Evolutionary conservation across 1,140 invertebrate genomes (phyloP).

Genomic region (Cydia amplana): DNA sequence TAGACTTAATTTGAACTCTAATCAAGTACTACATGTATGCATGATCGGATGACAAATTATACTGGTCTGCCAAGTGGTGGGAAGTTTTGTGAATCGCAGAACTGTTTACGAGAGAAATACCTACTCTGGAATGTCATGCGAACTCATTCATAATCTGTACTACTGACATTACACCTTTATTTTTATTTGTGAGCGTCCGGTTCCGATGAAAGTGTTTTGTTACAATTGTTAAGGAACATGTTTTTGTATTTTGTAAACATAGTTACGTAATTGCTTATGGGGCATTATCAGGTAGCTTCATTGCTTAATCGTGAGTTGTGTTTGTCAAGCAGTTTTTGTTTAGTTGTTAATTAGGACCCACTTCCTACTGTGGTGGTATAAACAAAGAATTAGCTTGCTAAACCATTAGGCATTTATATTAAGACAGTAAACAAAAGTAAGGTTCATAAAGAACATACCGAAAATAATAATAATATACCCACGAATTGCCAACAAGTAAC

Average conservation of each 20-base stretch:
- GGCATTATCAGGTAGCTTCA: slow-evolving; percentile 5
- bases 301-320: slow-evolving; percentile 10
- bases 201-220: slow-evolving; percentile 39
- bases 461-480: neutral
- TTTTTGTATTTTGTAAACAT: slow-evolving; percentile 29
- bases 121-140: slow-evolving; percentile 52
- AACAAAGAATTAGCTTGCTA: neutral
- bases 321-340: neutral
- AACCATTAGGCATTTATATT: neutral
- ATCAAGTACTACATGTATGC: neutral
- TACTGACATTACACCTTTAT: slow-evolving; percentile 48
- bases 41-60: neutral
- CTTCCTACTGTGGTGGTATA: neutral
- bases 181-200: slow-evolving; percentile 39
- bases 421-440: neutral
- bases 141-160: slow-evolving; percentile 62
- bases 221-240: neutral
- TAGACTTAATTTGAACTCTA: neutral
- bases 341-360: slow-evolving; percentile 4
- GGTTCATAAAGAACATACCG: neutral
- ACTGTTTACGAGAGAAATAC: slow-evolving; percentile 53
- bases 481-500: too few species aligned
- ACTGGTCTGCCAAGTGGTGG: neutral
- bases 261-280: slow-evolving; percentile 11
- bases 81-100: slow-evolving; percentile 49